phyloP scores from a whole-genome alignment of 37 sponge, comb jelly and placozoan species.

The Tethya wilhelma region DNA sequence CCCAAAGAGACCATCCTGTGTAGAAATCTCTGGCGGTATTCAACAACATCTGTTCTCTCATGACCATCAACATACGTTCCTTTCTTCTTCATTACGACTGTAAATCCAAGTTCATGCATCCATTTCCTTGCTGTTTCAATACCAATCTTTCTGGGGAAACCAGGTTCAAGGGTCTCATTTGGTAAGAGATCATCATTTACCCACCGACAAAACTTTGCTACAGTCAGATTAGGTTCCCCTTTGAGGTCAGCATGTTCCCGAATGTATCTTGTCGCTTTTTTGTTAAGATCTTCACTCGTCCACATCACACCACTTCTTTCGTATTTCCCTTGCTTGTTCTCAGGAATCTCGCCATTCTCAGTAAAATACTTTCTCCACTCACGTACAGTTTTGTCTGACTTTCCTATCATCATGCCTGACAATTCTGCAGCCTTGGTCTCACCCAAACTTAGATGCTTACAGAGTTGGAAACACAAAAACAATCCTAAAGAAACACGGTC shows the following conservation, averaged over 20 bases:
- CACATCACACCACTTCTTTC: slow-evolving; percentile 48
- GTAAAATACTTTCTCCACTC: slow-evolving; percentile 30
- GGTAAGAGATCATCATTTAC: slow-evolving; percentile 39
- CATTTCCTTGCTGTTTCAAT: slow-evolving; percentile 55
- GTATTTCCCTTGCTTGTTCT: slow-evolving; percentile 45
- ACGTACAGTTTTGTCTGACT: slow-evolving; percentile 42
- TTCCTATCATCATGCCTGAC: slow-evolving; percentile 53
- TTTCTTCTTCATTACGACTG: slow-evolving; percentile 28
- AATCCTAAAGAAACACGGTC: slow-evolving; percentile 42
- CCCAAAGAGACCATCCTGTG: slow-evolving; percentile 39
- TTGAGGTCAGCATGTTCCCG: slow-evolving; percentile 37
- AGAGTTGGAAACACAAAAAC: slow-evolving; percentile 44
- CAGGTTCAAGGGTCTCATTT: slow-evolving; percentile 39
- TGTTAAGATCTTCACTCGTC: slow-evolving; percentile 16
- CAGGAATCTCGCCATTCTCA: slow-evolving; percentile 32
- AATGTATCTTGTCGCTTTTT: slow-evolving; percentile 32
- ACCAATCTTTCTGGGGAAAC: slow-evolving; percentile 41
- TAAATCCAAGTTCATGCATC: slow-evolving; percentile 63
- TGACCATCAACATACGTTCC: slow-evolving; percentile 70
- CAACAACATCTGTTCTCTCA: slow-evolving; percentile 63
- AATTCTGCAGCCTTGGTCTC: slow-evolving; percentile 60
- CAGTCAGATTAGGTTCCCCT: slow-evolving; percentile 45
- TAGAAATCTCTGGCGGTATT: slow-evolving; percentile 26
- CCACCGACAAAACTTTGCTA: slow-evolving; percentile 51
- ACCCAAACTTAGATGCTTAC: not conserved